Percentiles rank a stretch among this genome's conserved stretches.
Conservation (phyloP, 1,140 invertebrate genomes). For the Atopsyche davidsoni region DNA sequence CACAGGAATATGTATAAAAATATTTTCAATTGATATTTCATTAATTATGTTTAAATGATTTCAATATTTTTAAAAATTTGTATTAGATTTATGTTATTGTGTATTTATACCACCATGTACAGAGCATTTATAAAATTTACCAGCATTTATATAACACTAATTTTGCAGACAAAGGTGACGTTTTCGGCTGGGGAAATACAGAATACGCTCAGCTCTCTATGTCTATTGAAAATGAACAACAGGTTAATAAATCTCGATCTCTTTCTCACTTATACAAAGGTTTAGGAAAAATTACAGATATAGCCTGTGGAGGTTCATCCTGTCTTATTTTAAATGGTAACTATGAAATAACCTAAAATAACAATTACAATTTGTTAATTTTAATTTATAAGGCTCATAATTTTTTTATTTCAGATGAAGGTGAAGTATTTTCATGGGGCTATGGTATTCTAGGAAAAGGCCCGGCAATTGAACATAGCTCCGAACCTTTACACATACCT, state of each 20-base stretch:
- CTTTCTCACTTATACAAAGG: constrained; percentile 55
- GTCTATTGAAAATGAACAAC: constrained; percentile 45
- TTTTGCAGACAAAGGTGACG: constrained; percentile 73
- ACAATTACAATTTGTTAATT: no score
- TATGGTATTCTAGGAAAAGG: constrained; percentile 87
- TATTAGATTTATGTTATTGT: no score
- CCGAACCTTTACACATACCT: constrained; percentile 67
- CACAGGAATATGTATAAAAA: no score
- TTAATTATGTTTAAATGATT: constrained; percentile 9
- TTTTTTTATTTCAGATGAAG: constrained; percentile 55
- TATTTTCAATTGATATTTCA: no score
- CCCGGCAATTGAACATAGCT: constrained; percentile 62
- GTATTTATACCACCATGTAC: no score
- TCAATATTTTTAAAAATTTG: no score
- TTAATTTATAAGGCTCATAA: no score
- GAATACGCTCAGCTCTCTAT: constrained; percentile 82
- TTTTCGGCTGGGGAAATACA: constrained; percentile 96
- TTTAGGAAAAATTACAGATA: constrained; percentile 72
- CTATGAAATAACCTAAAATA: no score
- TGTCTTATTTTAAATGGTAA: constrained; percentile 79
- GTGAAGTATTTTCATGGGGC: constrained; percentile 87
- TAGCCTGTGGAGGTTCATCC: constrained; percentile 81
- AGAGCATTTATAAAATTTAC: no score
- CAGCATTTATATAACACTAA: neutral
- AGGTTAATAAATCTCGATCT: constrained; percentile 64